Base-by-base conservation (phyloP, 2,113 vertebrate species). In the Microtus montanus region DNA sequence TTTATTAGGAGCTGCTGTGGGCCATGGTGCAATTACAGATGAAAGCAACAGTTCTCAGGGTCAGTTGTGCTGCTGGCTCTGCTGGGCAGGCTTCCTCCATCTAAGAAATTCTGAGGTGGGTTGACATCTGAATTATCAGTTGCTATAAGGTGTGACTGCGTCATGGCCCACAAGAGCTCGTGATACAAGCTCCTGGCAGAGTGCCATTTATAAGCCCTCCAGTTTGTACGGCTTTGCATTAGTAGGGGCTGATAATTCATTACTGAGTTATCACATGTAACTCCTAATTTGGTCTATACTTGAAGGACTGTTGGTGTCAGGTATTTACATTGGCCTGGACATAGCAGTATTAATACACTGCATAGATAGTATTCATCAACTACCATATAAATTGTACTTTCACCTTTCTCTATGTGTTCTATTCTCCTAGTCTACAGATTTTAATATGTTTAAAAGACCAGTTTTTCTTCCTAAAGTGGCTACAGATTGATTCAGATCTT, bases 141-240 rank as follows among this genome's bases (percentile, higher is more conserved):
- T 58, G 58, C 58, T 58, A 58, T 58, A 58, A 58, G 54, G 17
- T 58, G 54, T 7, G 19, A 58, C 7, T 58, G 58, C 19, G 6
- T 58, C 58, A 58, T 20, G 58, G 19, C 58, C 58, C 58, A 58
- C 19, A 58, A 20, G 7, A 58, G 19, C 58, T 58, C 58, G 20
- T 58, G 19, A 58, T 58, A 58, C 5, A 58, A 0, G 58, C 58
- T 58, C 58, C 58, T 58, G 58, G 1, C 58, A 64, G 47, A 78
- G 87, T 96, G 91, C 89, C 95, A 94, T 71, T 94, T 77, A 52
- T 5, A 73, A 89, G 28, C 83, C 94, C 63, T n/a, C 74, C 75
- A 49, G 92, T 83, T 96, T 96, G 95, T 98, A 97, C 97, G 98
- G 97, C 97, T 97, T 98, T 98, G 66, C 98, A 78, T 98, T 98